phyloP scores from a whole-genome alignment of 2,888 invertebrate species.

The Conops quadrifasciatus region DNA sequence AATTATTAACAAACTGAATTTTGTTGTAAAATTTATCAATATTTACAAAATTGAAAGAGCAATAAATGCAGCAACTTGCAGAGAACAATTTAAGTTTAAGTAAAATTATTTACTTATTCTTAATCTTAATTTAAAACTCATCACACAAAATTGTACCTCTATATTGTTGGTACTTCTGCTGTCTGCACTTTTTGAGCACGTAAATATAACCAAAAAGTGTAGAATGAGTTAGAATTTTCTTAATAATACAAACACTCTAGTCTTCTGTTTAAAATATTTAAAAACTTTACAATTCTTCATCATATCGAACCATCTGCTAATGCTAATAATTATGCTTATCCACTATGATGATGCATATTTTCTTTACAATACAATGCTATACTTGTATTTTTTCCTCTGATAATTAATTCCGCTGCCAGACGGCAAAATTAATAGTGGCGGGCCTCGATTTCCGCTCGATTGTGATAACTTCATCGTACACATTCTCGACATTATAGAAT shows the following conservation, averaged over 20 bases:
- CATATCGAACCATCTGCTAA: not conserved
- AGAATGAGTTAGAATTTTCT: no score
- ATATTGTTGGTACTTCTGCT: no score
- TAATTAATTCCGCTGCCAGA: constrained; percentile 56
- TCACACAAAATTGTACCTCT: no score
- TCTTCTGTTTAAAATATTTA: constrained; percentile 36
- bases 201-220: no score
- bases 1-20: no score
- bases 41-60: no score
- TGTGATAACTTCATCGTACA: constrained; percentile 77
- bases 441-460: constrained; percentile 65
- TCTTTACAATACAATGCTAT: not conserved
- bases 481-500: constrained; percentile 77
- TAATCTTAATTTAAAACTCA: no score
- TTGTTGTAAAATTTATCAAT: no score
- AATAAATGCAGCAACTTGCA: no score
- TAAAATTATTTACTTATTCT: no score
- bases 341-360: constrained; percentile 27
- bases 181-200: no score
- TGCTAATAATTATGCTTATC: not conserved
- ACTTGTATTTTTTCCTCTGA: constrained; percentile 9
- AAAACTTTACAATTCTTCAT: not conserved
- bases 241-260: not conserved
- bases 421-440: constrained; percentile 58
- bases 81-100: no score